Percentiles rank a stretch among this genome's conserved stretches.
These are phyloP conservation scores for Drosophila serrata DNA, from an alignment of 1,140 invertebrate genomes.

Conservation along the genomic window DNA sequence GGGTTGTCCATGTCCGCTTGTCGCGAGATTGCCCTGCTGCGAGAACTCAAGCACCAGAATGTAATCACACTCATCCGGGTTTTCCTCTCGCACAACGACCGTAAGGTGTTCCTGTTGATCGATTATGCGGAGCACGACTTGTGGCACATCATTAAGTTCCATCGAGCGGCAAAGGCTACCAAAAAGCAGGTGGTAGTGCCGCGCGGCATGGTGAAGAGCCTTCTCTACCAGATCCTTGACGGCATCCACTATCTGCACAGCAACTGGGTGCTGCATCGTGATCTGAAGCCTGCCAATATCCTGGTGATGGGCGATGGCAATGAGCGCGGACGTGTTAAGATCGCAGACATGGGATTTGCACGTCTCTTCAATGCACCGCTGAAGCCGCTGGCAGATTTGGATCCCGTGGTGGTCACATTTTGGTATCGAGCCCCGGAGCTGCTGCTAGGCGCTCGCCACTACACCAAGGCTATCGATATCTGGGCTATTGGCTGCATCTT, in stretches of 20 bases:
- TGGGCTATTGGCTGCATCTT: constrained; percentile 99
- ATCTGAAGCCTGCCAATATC: constrained; percentile 99
- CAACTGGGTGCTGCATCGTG: constrained; percentile 99
- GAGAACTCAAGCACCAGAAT: constrained; percentile 99
- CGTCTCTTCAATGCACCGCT: constrained; percentile 99
- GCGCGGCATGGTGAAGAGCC: constrained; percentile 98
- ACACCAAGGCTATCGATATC: constrained; percentile 99
- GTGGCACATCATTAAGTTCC: constrained; percentile 99
- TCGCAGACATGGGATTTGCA: constrained; percentile 99
- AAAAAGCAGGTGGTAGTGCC: constrained; percentile 99
- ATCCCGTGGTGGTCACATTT: constrained; percentile 99
- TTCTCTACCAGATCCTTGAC: constrained; percentile 99
- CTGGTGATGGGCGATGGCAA: constrained; percentile 99
- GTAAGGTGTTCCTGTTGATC: constrained; percentile 99
- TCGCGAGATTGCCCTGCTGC: constrained; percentile 98
- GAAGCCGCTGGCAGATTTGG: constrained; percentile 98
- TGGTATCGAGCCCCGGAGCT: constrained; percentile 99
- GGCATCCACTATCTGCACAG: constrained; percentile 99
- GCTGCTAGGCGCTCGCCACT: constrained; percentile 98
- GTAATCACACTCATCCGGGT: constrained; percentile 99
- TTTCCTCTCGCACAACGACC: constrained; percentile 98
- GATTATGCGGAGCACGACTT: constrained; percentile 99
- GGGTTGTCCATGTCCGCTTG: constrained; percentile 99
- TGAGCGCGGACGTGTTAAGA: constrained; percentile 98
- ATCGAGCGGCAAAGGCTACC: constrained; percentile 98